Base-by-base conservation (phyloP, 2,797 vertebrate species). In the Setipinna tenuifilis region DNA sequence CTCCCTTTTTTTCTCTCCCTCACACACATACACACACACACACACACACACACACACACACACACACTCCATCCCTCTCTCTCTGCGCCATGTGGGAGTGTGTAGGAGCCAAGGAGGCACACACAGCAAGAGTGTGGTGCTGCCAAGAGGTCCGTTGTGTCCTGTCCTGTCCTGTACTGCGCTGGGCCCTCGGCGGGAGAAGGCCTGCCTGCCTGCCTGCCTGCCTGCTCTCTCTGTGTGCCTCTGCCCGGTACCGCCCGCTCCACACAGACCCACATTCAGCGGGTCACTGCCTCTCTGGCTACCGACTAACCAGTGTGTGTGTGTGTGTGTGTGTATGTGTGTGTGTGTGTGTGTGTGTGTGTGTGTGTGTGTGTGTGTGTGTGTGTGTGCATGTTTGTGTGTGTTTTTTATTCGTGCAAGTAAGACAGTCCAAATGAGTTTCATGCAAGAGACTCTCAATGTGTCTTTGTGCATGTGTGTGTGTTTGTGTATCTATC, bases 211-310 rank as follows among this genome's bases (percentile, higher is more conserved):
- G 50, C 14, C 9, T 44, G 50, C 14, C 9, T 44, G 71, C 17
- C 17, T 78, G 31, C 19, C 6, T 44, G 50, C 14, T n/a, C n/a
- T n/a, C n/a, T n/a, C 9, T 44, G 17, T 31, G 14, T 17, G 68
- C 3, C 17, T 4, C 68, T 41, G 68, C 68, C 25, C 35, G 41
- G 71, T 17, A 31, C 71, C 10, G 17, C 71, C 19, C 31, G 7
- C 31, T 75, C 31, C 68, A 75, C 54, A 58, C 50, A 89, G 89
- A 88, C 89, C 82, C 68, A 21, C 57, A 88, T 91, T 92, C 90
- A 68, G 84, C 58, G 82, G 90, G 91, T 87, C 88, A 87, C 86
- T 84, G 50, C 84, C 81, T 81, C 57, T 83, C 87, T 83, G 87
- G 82, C 28, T 19, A 71, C 68, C 25, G 14, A 31, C 16, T 35